Base-by-base conservation (phyloP, 2,888 invertebrate species). In the Noctua pronuba region DNA sequence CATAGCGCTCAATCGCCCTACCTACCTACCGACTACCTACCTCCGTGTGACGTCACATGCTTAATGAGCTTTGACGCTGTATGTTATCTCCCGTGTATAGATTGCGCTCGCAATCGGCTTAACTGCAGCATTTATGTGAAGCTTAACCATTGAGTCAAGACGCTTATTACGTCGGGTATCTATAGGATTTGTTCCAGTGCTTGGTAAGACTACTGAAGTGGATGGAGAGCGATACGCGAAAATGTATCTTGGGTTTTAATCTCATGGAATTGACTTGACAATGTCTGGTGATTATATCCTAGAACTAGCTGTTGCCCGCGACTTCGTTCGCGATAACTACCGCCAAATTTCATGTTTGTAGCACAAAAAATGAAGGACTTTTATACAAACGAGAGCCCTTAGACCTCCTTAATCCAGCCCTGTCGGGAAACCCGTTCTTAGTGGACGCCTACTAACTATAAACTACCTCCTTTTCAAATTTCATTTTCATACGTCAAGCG, bases 71-170 rank as follows among this genome's bases (percentile, higher is more conserved):
- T 64, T 55, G 58, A 72, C 28, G 58, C 31, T 49, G 16, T 64
- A 46, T 77, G 46, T 60, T 69, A 68, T 84, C 60, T 62, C 58
- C 38, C n/a, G 16, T 69, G 74, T 80, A 73, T 66, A 82, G 46
- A 74, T 74, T 55, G 74, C 46, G 11, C 35, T 58, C 58, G 35
- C 64, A 82, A 81, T 85, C 82, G 71, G 85, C 82, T 82, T 85
- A 82, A 8, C 81, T 71, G 66, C 60, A 67, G 41, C 68, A 64
- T 73, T 46, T 38, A 64, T 72, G 52, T 44, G 49, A n/a, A n/a
- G 58, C 69, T 38, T 55, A 80, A 44, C 58, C 52, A 16, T 31
- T 66, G 46, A 80, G 71, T 72, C 75, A 81, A 81, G 52, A 71
- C 18, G 70, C 49, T 60, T 75, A 80, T 38, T 28, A n/a, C 46